Base-by-base conservation (phyloP, 2,888 invertebrate genomes). In the Scotopteryx bipunctaria region DNA sequence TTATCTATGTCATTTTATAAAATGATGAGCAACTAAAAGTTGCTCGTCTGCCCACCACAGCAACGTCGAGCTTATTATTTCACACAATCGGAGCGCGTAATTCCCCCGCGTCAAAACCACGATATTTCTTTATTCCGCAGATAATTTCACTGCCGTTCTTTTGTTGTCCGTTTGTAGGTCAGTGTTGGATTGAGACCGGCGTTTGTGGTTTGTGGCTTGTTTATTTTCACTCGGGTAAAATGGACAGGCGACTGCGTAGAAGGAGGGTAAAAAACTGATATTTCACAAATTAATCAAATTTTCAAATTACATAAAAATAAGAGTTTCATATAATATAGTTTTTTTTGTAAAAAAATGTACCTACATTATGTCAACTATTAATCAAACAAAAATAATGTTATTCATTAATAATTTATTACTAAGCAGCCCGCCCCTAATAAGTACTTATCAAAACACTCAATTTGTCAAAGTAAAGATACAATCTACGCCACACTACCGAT, bases 21-120 rank as follows among this genome's bases (percentile, higher is more conserved):
- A 27, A 27, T 0, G 2, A 35, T n/a, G n/a, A 2, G 35, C 27
- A 17, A 46, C 46, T 40, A 9, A 33, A 40, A 41, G 21, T 48
- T 29, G 48, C 41, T 33, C 19, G 48, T 41, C 5, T 41, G 14
- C 2, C 15, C 35, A 15, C 45, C 43, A 32, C 53, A 38, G 50
- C 50, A 44, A 55, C 35, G 45, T 29, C 14, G 14, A 48, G 53
- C 41, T 48, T 56, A 51, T 55, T 56, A 52, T 54, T 37, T 51
- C 36, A 38, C 41, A 48, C 55, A 54, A 55, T 58, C 44, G 53
- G 37, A 14, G 41, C 35, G 35, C 29, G 47, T 45, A 46, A 54
- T 57, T 50, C 57, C 55, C 54, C 48, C 45, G 47, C 63, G 68
- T 70, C 70, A 67, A 59, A 66, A 66, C 58, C 69, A 66, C 60